Conservation (phyloP, 2,113 vertebrate species). For the Globicephala melas region DNA sequence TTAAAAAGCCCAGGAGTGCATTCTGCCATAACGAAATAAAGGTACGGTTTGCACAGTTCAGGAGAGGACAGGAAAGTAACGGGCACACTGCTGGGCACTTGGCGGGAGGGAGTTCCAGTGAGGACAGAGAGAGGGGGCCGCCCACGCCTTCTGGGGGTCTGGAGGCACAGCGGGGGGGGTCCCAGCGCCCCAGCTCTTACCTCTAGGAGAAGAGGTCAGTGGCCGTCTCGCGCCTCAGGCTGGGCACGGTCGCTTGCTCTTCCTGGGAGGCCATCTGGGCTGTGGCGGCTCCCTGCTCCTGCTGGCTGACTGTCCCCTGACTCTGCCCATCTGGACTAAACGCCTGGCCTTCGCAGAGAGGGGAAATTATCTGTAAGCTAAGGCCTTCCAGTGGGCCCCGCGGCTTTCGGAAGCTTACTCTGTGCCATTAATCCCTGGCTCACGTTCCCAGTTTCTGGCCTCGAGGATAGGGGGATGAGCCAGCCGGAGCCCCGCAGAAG, state of each 20-base stretch:
- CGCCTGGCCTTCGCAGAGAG: conserved; percentile 47
- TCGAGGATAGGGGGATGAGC: background rate
- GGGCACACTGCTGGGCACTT: background rate
- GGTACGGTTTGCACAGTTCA: background rate
- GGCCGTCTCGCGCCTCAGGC: background rate
- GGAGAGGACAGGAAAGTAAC: background rate
- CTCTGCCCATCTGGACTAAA: conserved; percentile 34
- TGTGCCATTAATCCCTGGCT: conserved; percentile 55
- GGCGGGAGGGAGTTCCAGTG: background rate
- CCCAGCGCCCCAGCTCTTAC: conserved; percentile 11
- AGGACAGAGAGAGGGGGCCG: background rate
- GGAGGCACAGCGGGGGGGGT: background rate
- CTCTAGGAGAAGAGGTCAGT: conserved; percentile 28
- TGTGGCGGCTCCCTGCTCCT: background rate
- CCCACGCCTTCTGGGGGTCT: background rate
- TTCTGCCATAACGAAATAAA: background rate
- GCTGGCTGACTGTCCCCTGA: background rate
- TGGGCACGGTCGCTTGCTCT: background rate
- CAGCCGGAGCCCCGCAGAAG: background rate
- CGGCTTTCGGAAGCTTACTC: conserved; percentile 25
- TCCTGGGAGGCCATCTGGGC: conserved; percentile 40
- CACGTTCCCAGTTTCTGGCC: background rate
- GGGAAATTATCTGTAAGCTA: conserved; percentile 66
- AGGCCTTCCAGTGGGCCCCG: background rate
- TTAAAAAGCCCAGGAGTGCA: background rate